Base-by-base conservation (phyloP, 2,888 invertebrate species). In the Malachius bipustulatus region DNA sequence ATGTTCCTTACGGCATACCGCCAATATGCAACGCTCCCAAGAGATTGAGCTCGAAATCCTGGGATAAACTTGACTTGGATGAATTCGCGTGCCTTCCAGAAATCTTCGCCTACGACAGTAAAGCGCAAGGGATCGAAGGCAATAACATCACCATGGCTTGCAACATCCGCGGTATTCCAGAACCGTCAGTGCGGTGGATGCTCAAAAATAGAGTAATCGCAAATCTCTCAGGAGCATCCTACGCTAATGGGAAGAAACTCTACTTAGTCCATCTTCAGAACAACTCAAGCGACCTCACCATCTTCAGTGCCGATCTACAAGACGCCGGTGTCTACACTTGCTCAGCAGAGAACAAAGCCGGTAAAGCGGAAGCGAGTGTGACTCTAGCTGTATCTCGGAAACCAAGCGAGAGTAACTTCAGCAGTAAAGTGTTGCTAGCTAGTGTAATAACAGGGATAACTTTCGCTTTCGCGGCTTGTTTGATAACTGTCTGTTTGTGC, bases 1-100 rank as follows among this genome's bases (percentile, higher is more conserved):
- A 85, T 54, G 77, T 87, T 19, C 84, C 84, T 4, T 77, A 75
- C 36, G 77, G 69, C 15, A 66, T 73, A 33, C 75, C 78, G 4
- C 83, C 85, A 0, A 67, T 75, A 2, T 87, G 87, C 50, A 69
- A 71, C 29, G 58, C 66, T 16, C 87, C 85, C 1, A 60, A 67
- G 1, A 63, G 82, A 29, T 59, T 85, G 19, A 63, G 65, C 32
- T 69, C 71, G 3, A 73, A 73, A 43, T 63, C 79, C 2, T 85
- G 84, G 84, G 81, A 82, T 55, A 71, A 76, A 45, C 67, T 84
- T 30, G 77, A 78, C 41, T 60, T 82, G 38, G 82, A 84, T 53
- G 84, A 85, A 47, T 83, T 82, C 54, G 83, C 84, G 1, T 85
- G 85, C 55, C 67, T 71, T 40, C 84, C 84, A 0, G 73, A 76